Evolutionary conservation across 2,888 invertebrate species (phyloP).

Genomic region (Didymodactylos carnosus): DNA sequence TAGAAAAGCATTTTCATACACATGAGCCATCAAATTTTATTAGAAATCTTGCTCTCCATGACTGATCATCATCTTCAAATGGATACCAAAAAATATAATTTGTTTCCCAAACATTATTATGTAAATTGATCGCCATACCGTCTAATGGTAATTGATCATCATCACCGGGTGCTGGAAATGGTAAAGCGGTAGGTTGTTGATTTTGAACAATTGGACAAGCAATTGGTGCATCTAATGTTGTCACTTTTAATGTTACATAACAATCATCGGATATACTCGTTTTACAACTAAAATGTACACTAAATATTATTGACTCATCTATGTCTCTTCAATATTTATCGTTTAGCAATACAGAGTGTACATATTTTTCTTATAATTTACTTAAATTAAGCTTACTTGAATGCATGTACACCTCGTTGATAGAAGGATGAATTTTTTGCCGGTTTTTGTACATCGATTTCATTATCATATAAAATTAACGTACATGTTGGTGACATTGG

Average conservation of each 20-base stretch:
- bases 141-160: constrained; percentile 17
- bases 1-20: too few relatives aligned
- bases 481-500: not conserved
- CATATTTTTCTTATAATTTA: too few relatives aligned
- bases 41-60: constrained; percentile 21
- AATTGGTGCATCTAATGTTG: not conserved
- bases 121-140: constrained; percentile 24
- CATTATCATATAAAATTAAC: not conserved
- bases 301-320: too few relatives aligned
- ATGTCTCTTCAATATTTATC: too few relatives aligned
- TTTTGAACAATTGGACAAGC: constrained; percentile 19
- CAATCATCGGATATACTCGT: not conserved
- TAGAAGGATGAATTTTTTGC: not conserved
- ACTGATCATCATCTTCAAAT: constrained; percentile 19
- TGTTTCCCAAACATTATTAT: constrained; percentile 29
- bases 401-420: not conserved
- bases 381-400: too few relatives aligned
- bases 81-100: constrained; percentile 30
- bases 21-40: constrained; percentile 15
- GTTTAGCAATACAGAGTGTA: too few relatives aligned
- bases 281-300: not conserved
- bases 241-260: not conserved
- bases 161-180: constrained; percentile 23
- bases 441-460: constrained; percentile 7
- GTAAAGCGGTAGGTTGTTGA: constrained; percentile 18